phyloP scores from a whole-genome alignment of 2,113 vertebrate genomes.

The Vimba vimba region DNA sequence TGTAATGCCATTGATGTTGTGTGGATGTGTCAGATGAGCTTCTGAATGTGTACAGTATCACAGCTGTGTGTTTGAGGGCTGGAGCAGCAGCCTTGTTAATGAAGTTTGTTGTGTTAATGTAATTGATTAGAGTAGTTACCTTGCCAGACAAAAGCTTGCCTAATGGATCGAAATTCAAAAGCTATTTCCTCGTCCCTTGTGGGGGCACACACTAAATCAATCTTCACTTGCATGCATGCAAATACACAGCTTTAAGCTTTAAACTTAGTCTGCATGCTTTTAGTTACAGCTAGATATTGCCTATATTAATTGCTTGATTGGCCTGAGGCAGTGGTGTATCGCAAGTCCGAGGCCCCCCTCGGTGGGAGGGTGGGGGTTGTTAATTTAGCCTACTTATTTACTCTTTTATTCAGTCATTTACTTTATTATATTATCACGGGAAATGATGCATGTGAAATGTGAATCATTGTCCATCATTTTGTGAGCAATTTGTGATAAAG shows the following conservation, averaged over 20 bases:
- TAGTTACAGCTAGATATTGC: not conserved
- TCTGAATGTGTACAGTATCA: conserved; percentile 18
- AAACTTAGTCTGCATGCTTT: not conserved
- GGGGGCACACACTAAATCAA: conserved; percentile 38
- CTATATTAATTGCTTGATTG: not conserved
- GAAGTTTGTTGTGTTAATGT: conserved; percentile 53
- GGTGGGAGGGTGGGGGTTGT: too few species aligned
- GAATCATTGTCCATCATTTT: too few species aligned
- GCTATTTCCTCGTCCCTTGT: conserved; percentile 13
- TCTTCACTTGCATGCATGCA: not conserved
- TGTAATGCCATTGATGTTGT: not conserved
- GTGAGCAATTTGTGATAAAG: too few species aligned
- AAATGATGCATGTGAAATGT: too few species aligned
- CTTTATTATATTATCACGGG: too few species aligned
- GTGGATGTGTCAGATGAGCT: not conserved
- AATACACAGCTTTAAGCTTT: not conserved
- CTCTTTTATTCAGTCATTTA: too few species aligned
- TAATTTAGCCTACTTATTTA: too few species aligned
- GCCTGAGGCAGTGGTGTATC: too few species aligned
- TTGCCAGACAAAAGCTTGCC: conserved; percentile 36
- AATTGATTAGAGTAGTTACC: conserved; percentile 55
- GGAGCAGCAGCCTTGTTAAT: conserved; percentile 47
- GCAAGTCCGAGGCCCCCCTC: too few species aligned
- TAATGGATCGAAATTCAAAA: conserved; percentile 49
- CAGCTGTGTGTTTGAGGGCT: conserved; percentile 30